Evolutionary conservation across 2,113 vertebrate genomes (phyloP).

Genomic region (Picathartes gymnocephalus): DNA sequence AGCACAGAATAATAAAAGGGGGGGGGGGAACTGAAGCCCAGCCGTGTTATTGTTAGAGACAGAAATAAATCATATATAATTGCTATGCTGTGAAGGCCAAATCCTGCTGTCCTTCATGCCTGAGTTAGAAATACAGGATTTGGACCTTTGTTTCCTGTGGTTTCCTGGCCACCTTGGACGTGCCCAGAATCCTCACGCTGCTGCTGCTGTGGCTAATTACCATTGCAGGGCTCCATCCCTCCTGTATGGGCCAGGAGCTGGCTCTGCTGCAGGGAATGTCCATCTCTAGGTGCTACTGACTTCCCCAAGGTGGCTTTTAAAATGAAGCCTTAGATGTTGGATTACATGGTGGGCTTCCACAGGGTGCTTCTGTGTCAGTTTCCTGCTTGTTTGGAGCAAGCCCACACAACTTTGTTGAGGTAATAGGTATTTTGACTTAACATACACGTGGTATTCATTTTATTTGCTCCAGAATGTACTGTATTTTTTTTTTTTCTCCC

Average conservation of each 20-base stretch:
- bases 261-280: background rate
- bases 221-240: background rate
- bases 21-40: conserved; percentile 26
- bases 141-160: conserved; percentile 51
- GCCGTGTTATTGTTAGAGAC: conserved; percentile 57
- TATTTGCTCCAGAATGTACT: background rate
- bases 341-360: background rate
- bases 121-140: conserved; percentile 58
- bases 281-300: background rate
- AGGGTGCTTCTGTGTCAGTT: background rate
- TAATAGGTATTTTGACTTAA: background rate
- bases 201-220: conserved; percentile 28
- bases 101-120: conserved; percentile 58
- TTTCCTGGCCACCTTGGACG: conserved; percentile 42
- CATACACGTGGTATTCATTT: background rate
- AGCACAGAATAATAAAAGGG: conserved; percentile 44
- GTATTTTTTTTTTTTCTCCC: background rate
- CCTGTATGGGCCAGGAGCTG: fast-evolving
- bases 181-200: conserved; percentile 9
- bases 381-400: background rate
- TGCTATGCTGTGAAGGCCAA: conserved; percentile 51
- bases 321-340: background rate
- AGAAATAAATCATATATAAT: conserved; percentile 56
- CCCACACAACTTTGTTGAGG: background rate
- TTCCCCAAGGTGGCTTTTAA: background rate